Conservation (phyloP, 2,113 vertebrate genomes). For the Charadrius vociferus region DNA sequence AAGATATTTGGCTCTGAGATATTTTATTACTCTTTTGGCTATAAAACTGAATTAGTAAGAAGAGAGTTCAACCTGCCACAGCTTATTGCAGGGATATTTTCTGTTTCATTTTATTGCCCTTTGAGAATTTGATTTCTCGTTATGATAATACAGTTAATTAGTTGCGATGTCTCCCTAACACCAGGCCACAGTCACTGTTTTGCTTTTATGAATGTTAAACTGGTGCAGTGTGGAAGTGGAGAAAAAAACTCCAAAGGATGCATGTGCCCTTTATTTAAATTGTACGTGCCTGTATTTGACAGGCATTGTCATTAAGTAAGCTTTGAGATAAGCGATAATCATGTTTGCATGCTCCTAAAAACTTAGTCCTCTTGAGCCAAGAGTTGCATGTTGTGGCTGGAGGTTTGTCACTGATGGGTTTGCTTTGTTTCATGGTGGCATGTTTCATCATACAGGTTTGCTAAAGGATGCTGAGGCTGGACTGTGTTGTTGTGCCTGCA, state of each 20-base stretch:
- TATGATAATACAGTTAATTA: conserved; percentile 30
- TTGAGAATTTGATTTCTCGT: background rate
- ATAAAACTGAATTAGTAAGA: conserved; percentile 3
- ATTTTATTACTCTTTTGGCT: conserved; percentile 27
- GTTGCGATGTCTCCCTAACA: background rate
- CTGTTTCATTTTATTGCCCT: background rate
- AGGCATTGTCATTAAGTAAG: background rate
- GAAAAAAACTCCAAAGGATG: background rate
- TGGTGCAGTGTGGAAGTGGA: background rate
- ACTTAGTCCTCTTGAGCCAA: background rate
- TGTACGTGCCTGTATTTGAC: background rate
- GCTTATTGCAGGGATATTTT: conserved; percentile 22
- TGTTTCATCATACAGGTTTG: background rate
- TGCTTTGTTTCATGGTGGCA: background rate
- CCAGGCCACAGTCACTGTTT: background rate
- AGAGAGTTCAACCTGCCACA: conserved; percentile 10
- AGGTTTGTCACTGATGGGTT: background rate
- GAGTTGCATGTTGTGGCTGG: background rate
- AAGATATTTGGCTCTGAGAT: background rate
- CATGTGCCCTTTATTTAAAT: background rate
- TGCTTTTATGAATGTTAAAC: background rate
- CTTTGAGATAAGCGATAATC: background rate
- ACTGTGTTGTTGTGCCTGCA: background rate
- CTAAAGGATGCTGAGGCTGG: background rate
- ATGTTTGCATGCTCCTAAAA: background rate